Evolutionary conservation across 1,140 invertebrate genomes (phyloP).

Genomic region (Tetragonula clypearis): DNA sequence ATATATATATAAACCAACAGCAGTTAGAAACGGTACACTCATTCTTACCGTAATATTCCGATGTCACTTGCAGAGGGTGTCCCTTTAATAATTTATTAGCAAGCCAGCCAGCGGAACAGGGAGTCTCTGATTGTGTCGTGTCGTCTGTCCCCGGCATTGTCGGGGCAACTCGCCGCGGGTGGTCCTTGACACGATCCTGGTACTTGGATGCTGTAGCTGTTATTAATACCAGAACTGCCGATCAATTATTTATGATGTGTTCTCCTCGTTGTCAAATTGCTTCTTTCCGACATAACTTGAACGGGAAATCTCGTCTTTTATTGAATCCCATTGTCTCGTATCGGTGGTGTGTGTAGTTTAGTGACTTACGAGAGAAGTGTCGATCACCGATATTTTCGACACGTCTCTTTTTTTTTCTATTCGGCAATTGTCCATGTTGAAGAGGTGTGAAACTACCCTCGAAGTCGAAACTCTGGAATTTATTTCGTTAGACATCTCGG

Average conservation of each 20-base stretch:
- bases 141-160: slow-evolving; percentile 78
- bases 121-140: slow-evolving; percentile 79
- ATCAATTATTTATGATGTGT: slow-evolving; percentile 75
- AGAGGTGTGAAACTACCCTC: too few species aligned
- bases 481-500: too few species aligned
- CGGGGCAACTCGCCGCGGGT: slow-evolving; percentile 75
- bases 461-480: too few species aligned
- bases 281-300: neutral
- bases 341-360: too few species aligned
- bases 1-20: neutral
- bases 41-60: slow-evolving; percentile 72
- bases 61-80: slow-evolving; percentile 80
- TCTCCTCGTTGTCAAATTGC: slow-evolving; percentile 28
- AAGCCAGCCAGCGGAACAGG: slow-evolving; percentile 66
- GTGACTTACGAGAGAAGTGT: too few species aligned
- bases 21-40: slow-evolving; percentile 50
- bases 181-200: slow-evolving; percentile 79
- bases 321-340: too few species aligned
- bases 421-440: too few species aligned
- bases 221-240: slow-evolving; percentile 74
- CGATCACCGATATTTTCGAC: too few species aligned
- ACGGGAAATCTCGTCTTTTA: neutral
- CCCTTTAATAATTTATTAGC: slow-evolving; percentile 83
- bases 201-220: slow-evolving; percentile 75
- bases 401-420: too few species aligned